Evolutionary conservation across 2,888 invertebrate species (phyloP), one percentile per base, ranked within the genome.

Genomic region (Bedellia somnulentella): DNA sequence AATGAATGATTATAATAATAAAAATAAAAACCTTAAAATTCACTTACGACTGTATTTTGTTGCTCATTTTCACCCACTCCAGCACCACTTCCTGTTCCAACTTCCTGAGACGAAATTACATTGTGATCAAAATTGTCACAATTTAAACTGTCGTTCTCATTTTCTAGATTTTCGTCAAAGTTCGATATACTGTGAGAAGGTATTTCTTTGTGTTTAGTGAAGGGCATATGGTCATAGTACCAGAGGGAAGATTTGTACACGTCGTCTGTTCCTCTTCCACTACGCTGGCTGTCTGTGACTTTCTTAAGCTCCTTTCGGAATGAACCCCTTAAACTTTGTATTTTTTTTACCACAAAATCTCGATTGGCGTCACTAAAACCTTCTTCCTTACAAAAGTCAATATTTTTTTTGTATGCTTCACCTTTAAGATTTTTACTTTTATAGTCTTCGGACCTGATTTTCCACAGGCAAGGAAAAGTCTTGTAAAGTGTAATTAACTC

Each of bases 281-380:
- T 35, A 23, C 30, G 29, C 18, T 29, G 33, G 26, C 30, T 35
- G 27, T 30, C 28, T 29, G 27, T 27, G 25, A 35, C 28, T 29
- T 35, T 36, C 17, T 28, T 35, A 23, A 34, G 26, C 29, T 37
- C 34, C 27, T 37, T 34, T 27, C 32, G 30, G 21, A 36, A 38
- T 1, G 35, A 35, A 3, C 35, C 38, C 23, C 38, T 16, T 2
- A 38, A 22, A 15, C 36, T 34, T 14, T 38, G 36, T 4, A 38
- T 14, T 24, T 38, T 38, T 12, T 29, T 35, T 2, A 21, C 11
- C 2, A 36, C 38, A 9, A 34, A 34, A 12, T 38, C 36, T 22
- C 28, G 22, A 10, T 31, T 35, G 0, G 38, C 35, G 1, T 35
- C 33, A 2, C 27, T 27, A 9, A 38, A 35, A 1, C 38, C 38